Evolutionary conservation across 2,113 vertebrate species (phyloP), one percentile per base, ranked within the genome.

Genomic region (Oreamnos americanus): DNA sequence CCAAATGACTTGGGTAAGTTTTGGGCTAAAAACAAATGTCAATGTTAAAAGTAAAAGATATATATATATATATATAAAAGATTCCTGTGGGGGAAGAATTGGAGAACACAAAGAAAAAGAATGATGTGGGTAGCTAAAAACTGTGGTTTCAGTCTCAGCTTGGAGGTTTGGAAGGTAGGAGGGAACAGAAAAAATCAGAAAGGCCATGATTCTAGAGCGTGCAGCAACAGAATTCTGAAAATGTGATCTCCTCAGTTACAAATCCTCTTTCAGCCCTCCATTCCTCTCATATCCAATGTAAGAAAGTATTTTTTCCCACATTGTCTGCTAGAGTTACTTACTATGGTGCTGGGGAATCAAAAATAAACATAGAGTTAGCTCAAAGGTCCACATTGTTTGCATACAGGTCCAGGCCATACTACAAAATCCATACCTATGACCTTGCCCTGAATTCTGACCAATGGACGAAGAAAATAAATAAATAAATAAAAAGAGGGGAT

Each of bases 1-100:
- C 82, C 85, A 79, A 62, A 83, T 79, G 97, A 53, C 79, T 97
- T 90, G 43, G 85, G 58, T 33, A 89, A 94, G 82, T 81, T 96
- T 85, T 89, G 82, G 19, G 84, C 45, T 96, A 58, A 96, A 98
- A 93, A 78, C 64, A 93, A 97, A 94, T 83, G 89, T 93, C 93
- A 74, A 23, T 15, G 28, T 86, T 95, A 91, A 95, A 87, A 91
- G 5, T 82, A 30, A 23, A 55, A 83, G 74, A 85, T 57, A 85
- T 33, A 74, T 25, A 49, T 49, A 45, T 45, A 45, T 45, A 45
- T 7, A 45, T 45, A 45, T 45, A 45, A 45, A 45, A n/a, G 71
- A 60, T 10, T 62, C 88, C 86, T 11, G 1, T 71, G 78, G 86
- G 89, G 47, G 14, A 88, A 96, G 28, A 91, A n/a, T 57, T 53